Percentiles rank a stretch among this genome's conserved stretches.
Evolutionary conservation across 30 jellyfish, hydroid and myxozoan species (phyloP).

Genomic region (Aurelia sp.): DNA sequence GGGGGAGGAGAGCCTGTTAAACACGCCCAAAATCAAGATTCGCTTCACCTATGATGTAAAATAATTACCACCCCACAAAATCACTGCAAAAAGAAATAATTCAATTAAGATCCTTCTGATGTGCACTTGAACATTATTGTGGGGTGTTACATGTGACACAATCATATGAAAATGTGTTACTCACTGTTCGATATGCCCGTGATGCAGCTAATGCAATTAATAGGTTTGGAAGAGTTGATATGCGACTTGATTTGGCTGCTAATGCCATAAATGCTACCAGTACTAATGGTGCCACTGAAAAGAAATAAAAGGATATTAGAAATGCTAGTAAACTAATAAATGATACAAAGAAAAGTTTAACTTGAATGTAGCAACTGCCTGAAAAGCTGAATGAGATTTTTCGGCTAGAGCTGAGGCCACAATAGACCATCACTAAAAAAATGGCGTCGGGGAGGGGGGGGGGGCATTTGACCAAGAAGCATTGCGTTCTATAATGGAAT

Average conservation of each 20-base stretch:
- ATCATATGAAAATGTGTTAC: neutral
- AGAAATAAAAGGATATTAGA: neutral
- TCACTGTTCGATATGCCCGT: slow-evolving; percentile 46
- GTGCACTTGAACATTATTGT: neutral
- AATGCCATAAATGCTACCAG: slow-evolving; percentile 31
- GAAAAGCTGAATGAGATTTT: too few species aligned
- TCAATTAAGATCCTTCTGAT: neutral
- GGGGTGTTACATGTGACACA: neutral
- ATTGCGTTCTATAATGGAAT: too few species aligned
- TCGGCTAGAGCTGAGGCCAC: too few species aligned
- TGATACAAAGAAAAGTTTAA: too few species aligned
- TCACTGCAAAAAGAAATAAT: neutral
- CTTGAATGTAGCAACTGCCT: too few species aligned
- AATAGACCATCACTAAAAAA: too few species aligned
- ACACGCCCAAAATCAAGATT: too few species aligned
- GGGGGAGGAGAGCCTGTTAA: too few species aligned
- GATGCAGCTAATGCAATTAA: slow-evolving; percentile 36
- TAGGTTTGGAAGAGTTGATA: neutral
- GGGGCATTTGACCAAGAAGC: too few species aligned
- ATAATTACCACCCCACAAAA: neutral
- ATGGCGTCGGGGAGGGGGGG: too few species aligned
- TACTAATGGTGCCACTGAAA: slow-evolving; percentile 30
- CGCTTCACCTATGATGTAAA: too few species aligned
- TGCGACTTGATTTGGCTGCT: slow-evolving; percentile 15
- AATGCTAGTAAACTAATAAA: too few species aligned